Base-by-base conservation (phyloP, 2,113 vertebrate species). In the Scomber japonicus region DNA sequence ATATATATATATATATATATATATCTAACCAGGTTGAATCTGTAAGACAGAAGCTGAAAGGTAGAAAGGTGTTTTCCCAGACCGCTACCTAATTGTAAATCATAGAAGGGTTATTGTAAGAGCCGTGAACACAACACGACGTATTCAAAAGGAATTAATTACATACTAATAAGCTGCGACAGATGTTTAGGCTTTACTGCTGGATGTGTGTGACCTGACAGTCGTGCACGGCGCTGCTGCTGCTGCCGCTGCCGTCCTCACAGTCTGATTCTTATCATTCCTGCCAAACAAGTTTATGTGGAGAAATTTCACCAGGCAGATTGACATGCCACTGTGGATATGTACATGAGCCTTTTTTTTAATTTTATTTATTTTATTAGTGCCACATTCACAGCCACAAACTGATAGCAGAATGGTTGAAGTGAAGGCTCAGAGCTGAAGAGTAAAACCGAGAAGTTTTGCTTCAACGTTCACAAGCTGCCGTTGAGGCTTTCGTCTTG, bases 401-500 rank as follows among this genome's bases (percentile, higher is more conserved):
- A 56, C 53, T 48, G 83, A 80, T 78, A 15, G 71, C 40, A 14
- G 15, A 11, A 46, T 16, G 71, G 15, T 35, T 78, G 21, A 59
- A 57, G 19, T 48, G 45, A 51, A 50, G 48, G 16, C 35, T 75
- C 19, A 21, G 24, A 67, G 71, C 27, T 11, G 85, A 51, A 61
- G 44, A 87, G 87, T 89, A 87, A 91, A 68, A 93, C 77, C 75
- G 90, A 92, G 80, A 92, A 71, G 49, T 86, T 75, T 50, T 81
- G 46, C 24, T 73, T 82, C 80, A 75, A 66, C 71, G 64, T 40
- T 88, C 65, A 21, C 70, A 66, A 77, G 77, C 64, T 56, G 53
- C 67, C 78, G 53, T 56, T 76, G 66, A 60, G 56, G 63, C 82
- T 91, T 92, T 92, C 68, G 78, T 82, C 65, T 89, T 50, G 24